A percentile compares a stretch with the other conserved stretches of the same genome.
Evolutionary conservation across 2,888 invertebrate species (phyloP).

Genomic region (Schizotus pectinicornis): DNA sequence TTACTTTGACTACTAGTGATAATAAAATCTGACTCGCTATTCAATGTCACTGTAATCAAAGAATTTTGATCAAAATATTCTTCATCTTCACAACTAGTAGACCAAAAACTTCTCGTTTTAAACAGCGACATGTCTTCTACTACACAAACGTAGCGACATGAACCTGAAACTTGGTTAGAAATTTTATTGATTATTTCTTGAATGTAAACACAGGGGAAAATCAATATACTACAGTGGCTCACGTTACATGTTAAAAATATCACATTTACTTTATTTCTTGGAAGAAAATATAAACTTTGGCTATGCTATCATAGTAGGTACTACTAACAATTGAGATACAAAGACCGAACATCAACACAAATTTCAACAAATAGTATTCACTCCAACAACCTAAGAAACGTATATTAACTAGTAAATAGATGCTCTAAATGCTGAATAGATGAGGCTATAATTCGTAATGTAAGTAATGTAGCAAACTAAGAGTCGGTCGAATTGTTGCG

Average conservation of each 20-base stretch:
- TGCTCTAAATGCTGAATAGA: not conserved
- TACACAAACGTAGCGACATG: not conserved
- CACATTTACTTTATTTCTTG: slow-evolving; percentile 25
- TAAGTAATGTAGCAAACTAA: slow-evolving; percentile 4
- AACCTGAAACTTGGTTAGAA: slow-evolving; percentile 37
- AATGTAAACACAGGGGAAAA: slow-evolving; percentile 38
- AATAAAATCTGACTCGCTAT: slow-evolving; percentile 73
- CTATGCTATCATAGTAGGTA: slow-evolving; percentile 12
- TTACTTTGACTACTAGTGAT: slow-evolving; percentile 83
- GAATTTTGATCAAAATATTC: slow-evolving; percentile 64
- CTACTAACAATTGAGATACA: not conserved
- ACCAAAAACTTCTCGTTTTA: slow-evolving; percentile 90
- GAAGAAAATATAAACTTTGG: slow-evolving; percentile 30
- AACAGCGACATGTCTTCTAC: slow-evolving; percentile 83
- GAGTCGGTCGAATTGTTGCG: slow-evolving; percentile 16
- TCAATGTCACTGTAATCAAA: slow-evolving; percentile 60
- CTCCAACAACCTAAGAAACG: no score
- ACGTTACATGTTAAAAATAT: slow-evolving; percentile 25
- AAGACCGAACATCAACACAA: slow-evolving; percentile 4
- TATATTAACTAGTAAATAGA: no score
- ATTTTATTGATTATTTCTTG: slow-evolving; percentile 40
- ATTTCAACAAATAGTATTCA: slow-evolving; percentile 10
- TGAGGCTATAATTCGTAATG: not conserved
- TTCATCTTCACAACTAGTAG: slow-evolving; percentile 69
- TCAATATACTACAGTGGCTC: slow-evolving; percentile 10